A percentile compares a stretch with the other conserved stretches of the same genome.
Conservation (phyloP, 1,140 invertebrate species). For the Cotesia glomerata region DNA sequence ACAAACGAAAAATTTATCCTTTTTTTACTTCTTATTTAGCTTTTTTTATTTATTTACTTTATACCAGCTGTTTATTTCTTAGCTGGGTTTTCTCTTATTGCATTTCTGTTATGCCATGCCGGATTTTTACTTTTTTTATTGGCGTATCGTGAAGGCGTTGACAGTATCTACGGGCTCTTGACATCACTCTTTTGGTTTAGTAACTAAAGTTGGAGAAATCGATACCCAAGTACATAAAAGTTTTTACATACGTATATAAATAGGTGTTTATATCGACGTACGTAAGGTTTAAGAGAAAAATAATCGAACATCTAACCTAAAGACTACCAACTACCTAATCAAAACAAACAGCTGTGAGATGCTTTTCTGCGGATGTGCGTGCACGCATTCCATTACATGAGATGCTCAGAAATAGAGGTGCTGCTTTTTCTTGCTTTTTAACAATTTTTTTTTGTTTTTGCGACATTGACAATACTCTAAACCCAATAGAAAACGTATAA, state of each 20-base stretch:
- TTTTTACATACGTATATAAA: constrained; percentile 32
- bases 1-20: not conserved
- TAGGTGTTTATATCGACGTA: not conserved
- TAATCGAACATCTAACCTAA: too few relatives aligned
- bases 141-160: not conserved
- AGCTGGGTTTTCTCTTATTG: not conserved
- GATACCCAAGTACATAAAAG: constrained; percentile 27
- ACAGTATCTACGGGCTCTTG: not conserved
- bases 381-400: not conserved
- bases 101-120: not conserved
- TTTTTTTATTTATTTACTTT: constrained; percentile 4
- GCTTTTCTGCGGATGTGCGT: not conserved
- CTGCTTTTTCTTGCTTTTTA: not conserved
- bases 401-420: constrained; percentile 1
- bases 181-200: not conserved
- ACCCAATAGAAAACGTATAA: too few relatives aligned
- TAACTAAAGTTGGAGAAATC: constrained; percentile 7
- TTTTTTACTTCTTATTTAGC: constrained; percentile 19
- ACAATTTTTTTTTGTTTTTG: too few relatives aligned
- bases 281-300: not conserved
- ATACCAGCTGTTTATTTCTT: not conserved
- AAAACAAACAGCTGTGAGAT: too few relatives aligned
- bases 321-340: too few relatives aligned
- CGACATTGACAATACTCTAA: too few relatives aligned
- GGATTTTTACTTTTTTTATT: not conserved